phyloP scores from a whole-genome alignment of 2,797 vertebrate genomes.

The Selene dorsalis region DNA sequence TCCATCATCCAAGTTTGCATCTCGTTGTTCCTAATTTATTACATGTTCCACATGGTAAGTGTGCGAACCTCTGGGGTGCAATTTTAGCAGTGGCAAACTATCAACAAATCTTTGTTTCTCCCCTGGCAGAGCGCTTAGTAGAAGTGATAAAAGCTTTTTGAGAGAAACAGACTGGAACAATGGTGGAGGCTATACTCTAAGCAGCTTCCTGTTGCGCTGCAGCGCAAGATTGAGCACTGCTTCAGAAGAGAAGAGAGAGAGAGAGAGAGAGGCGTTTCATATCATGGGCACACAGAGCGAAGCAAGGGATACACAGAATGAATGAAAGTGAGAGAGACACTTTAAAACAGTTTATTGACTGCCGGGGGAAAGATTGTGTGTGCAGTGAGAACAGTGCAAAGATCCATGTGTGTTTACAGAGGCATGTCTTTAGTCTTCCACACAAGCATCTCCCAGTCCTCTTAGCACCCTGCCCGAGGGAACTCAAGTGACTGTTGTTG shows the following conservation, averaged over 20 bases:
- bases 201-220: conserved; percentile 80
- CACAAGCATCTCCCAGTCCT: conserved; percentile 57
- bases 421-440: conserved; percentile 65
- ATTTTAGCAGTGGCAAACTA: conserved; percentile 71
- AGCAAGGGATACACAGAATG: conserved; percentile 56
- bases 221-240: conserved; percentile 70
- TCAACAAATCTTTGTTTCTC: conserved; percentile 81
- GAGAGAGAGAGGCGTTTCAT: conserved; percentile 47
- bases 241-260: conserved; percentile 62
- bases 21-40: conserved; percentile 76
- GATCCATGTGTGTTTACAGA: conserved; percentile 63
- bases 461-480: conserved; percentile 65
- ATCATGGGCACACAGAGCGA: conserved; percentile 52
- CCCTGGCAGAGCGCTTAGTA: conserved; percentile 70
- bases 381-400: conserved; percentile 68
- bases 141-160: conserved; percentile 76
- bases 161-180: conserved; percentile 79
- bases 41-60: conserved; percentile 77
- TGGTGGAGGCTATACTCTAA: conserved; percentile 71
- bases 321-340: conserved; percentile 69
- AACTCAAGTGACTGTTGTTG: conserved; percentile 62
- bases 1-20: conserved; percentile 61
- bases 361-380: conserved; percentile 55
- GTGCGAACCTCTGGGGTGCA: conserved; percentile 69
- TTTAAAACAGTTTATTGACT: conserved; percentile 76